Evolutionary conservation across 2,797 vertebrate species (phyloP), one percentile per base, ranked within the genome.

Genomic region (Onychomys arenicola): DNA sequence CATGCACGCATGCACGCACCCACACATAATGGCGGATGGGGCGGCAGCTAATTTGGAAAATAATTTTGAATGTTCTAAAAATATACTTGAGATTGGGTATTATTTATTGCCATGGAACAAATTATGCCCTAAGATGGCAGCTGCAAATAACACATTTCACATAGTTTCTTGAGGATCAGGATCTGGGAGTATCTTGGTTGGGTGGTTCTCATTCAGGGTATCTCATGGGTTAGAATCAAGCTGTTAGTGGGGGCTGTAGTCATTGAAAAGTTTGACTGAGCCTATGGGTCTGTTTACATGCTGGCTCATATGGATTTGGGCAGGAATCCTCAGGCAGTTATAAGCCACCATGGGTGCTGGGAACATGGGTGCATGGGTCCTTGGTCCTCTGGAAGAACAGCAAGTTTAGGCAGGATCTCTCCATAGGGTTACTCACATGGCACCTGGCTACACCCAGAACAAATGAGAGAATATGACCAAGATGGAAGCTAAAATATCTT

Each of bases 31-130:
- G 65, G 73, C 73, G 19, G 49, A 34, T 29, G 61, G 32, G 43
- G 94, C n/a, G 55, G 75, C 32, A 84, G 85, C 43, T 92, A 34
- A 90, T 95, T 89, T 90, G 87, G 94, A 85, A 97, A 97, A 78
- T 63, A 96, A 85, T 81, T 90, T 91, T 92, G 32, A 93, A 83
- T 95, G 34, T 91, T 94, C 92, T 77, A 25, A 46, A 97, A 85
- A 90, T 23, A 97, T 73, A 93, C n/a, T 88, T 95, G 71, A 89
- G 46, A 49, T 69, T 86, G 19, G 34, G 19, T 94, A 37, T 89
- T 97, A 95, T 84, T 82, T 91, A 82, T 75, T 92, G n/a, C 52
- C 78, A 88, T 69, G 49, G 73, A 96, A 84, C 59, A 94, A 93
- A 91, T 89, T 92, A 96, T 23, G 19, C 37, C 49, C 21, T 82